These are phyloP conservation scores for Poicephalus gulielmi DNA, from an alignment of 2,113 vertebrate species.

Conservation along the genomic window DNA sequence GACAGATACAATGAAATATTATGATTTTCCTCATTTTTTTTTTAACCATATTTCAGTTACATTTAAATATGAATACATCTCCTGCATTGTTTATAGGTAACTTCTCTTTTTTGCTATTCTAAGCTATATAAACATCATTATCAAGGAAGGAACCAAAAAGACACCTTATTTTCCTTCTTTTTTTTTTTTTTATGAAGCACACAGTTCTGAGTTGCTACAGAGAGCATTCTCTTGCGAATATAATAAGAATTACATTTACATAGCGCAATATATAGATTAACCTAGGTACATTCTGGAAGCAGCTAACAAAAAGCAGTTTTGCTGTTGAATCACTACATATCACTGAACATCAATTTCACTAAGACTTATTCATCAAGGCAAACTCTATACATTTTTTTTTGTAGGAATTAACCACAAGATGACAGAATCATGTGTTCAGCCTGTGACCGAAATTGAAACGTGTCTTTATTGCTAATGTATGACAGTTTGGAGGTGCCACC, in stretches of 20 bases:
- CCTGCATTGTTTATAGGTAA: neutral
- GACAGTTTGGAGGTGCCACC: neutral
- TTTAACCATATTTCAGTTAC: neutral
- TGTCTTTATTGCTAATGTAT: neutral
- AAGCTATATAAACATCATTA: neutral
- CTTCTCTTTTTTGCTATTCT: neutral
- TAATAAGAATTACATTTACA: neutral
- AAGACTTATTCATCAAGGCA: neutral
- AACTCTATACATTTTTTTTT: neutral
- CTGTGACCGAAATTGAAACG: accelerated
- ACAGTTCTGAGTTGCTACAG: neutral
- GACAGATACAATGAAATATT: neutral
- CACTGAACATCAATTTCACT: neutral
- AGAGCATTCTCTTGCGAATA: neutral
- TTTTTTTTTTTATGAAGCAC: neutral
- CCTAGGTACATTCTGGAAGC: neutral
- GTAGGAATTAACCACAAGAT: neutral
- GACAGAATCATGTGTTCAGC: neutral
- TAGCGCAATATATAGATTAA: neutral
- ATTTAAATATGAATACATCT: neutral
- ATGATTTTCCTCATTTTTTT: neutral
- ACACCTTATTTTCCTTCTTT: neutral
- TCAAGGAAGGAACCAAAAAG: neutral
- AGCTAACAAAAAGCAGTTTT: neutral
- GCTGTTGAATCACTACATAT: neutral